Evolutionary conservation across 1,140 invertebrate genomes (phyloP).

Genomic region (Formica selysi): DNA sequence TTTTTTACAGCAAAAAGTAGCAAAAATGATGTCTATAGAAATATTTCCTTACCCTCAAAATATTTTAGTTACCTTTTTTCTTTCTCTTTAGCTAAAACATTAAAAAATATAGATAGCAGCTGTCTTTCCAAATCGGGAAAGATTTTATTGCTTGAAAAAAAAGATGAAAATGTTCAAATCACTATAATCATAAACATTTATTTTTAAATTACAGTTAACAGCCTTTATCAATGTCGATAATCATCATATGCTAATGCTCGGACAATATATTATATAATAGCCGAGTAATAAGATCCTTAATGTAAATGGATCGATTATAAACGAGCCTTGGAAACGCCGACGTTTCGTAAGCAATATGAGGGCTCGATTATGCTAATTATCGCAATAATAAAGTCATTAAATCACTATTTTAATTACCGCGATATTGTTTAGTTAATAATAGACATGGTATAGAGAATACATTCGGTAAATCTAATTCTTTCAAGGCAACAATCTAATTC

Average conservation of each 20-base stretch:
- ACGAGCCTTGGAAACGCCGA: constrained; percentile 76
- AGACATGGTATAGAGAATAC: neutral
- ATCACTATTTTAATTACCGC: constrained; percentile 21
- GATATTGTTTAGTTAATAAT: constrained; percentile 19
- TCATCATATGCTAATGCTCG: constrained; percentile 72
- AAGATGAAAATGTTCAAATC: constrained; percentile 18
- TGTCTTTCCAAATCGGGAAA: neutral
- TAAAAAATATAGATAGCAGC: neutral
- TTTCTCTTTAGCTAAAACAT: neutral
- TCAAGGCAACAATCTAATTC: neutral
- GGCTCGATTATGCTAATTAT: constrained; percentile 82
- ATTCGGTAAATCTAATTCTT: neutral
- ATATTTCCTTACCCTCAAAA: neutral
- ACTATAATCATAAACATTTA: neutral
- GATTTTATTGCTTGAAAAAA: neutral
- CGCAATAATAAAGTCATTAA: constrained; percentile 64
- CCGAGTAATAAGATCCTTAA: constrained; percentile 80
- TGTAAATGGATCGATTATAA: constrained; percentile 79
- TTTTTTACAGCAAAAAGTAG: neutral
- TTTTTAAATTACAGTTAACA: constrained; percentile 1
- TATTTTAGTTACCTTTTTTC: neutral
- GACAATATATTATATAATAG: constrained; percentile 76
- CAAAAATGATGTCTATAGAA: neutral
- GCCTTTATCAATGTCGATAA: constrained; percentile 58
- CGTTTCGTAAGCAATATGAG: constrained; percentile 70